Evolutionary conservation across 2,797 vertebrate species (phyloP).

Genomic region (Anolis apletophallus): DNA sequence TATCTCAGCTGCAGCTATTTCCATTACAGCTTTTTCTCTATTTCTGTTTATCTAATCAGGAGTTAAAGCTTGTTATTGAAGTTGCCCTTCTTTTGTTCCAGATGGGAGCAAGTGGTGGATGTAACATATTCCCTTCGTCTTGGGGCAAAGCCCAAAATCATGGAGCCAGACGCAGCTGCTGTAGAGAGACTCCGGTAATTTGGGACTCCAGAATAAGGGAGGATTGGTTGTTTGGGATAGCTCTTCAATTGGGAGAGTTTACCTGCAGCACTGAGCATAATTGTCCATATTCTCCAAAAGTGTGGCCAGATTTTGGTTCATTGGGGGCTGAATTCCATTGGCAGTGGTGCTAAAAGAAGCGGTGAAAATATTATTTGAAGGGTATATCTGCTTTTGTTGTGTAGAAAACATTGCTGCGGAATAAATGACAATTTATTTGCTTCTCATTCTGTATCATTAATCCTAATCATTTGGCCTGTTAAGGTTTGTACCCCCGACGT

Average conservation of each 20-base stretch:
- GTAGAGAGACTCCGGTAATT: constrained; percentile 90
- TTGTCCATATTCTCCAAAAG: neutral
- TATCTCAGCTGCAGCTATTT: neutral
- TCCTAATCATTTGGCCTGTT: constrained; percentile 6
- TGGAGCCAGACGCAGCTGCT: constrained; percentile 85
- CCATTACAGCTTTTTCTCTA: neutral
- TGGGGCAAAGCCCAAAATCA: constrained; percentile 86
- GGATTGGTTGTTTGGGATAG: neutral
- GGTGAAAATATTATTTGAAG: neutral
- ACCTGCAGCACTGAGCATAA: neutral
- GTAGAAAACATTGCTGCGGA: neutral
- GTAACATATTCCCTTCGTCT: constrained; percentile 89
- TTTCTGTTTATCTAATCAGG: neutral
- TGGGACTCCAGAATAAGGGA: neutral
- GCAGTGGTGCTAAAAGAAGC: neutral
- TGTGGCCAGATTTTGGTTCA: neutral
- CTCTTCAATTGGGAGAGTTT: neutral
- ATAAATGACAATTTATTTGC: neutral
- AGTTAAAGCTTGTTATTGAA: neutral
- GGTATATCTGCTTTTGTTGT: neutral
- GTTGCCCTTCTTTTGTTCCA: constrained; percentile 49
- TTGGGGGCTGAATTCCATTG: neutral
- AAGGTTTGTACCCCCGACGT: constrained; percentile 92
- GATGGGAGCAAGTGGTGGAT: constrained; percentile 97
- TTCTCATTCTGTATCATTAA: constrained; percentile 16